phyloP scores from a whole-genome alignment of 2,888 invertebrate genomes.

The Napeogenes sylphis region DNA sequence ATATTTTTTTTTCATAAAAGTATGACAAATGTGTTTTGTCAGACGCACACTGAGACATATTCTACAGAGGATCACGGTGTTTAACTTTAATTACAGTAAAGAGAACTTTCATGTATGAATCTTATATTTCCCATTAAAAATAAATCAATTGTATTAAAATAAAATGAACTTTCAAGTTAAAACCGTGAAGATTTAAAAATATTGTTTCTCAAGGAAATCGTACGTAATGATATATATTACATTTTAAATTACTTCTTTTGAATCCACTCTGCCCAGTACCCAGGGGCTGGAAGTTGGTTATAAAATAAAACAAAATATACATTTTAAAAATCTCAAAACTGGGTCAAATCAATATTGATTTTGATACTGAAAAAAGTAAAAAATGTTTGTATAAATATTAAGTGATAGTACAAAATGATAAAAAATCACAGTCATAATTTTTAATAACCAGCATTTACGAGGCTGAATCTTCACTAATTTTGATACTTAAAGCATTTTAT shows the following conservation, averaged over 20 bases:
- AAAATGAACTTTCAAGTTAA: neutral
- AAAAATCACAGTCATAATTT: slow-evolving; percentile 25
- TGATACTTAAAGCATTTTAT: slow-evolving; percentile 52
- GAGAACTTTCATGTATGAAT: too few species aligned
- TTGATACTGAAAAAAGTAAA: neutral
- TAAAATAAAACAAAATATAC: too few species aligned
- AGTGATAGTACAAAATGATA: neutral
- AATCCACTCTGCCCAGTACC: too few species aligned
- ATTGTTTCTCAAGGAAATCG: neutral
- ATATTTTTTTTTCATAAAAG: too few species aligned
- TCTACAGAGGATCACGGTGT: too few species aligned
- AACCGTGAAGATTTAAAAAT: neutral
- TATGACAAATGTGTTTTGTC: too few species aligned
- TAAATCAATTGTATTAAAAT: neutral
- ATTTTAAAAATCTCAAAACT: neutral
- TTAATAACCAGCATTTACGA: slow-evolving; percentile 51
- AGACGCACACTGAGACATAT: too few species aligned
- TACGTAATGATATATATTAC: neutral
- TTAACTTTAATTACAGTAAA: too few species aligned
- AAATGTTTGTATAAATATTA: neutral
- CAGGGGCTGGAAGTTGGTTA: too few species aligned
- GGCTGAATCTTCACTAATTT: slow-evolving; percentile 60
- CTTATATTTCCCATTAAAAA: too few species aligned
- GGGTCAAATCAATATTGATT: neutral
- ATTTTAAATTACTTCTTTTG: too few species aligned